phyloP scores from a whole-genome alignment of 1,140 invertebrate genomes.

The Drosophila pallidifrons region DNA sequence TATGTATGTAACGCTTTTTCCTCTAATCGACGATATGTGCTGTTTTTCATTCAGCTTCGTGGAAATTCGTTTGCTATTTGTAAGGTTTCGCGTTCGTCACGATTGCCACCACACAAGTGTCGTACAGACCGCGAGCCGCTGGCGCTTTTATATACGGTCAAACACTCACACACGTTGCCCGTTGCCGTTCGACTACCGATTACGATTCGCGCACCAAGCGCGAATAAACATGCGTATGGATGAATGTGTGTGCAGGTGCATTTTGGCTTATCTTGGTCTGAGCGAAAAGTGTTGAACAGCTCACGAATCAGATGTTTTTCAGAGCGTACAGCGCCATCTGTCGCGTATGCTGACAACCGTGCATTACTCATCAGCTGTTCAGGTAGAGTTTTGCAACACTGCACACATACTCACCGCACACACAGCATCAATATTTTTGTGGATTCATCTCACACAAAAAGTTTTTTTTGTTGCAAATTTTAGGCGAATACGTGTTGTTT shows the following conservation, averaged over 20 bases:
- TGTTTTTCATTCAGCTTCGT: slow-evolving; percentile 26
- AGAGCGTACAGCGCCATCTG: neutral
- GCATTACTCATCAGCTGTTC: slow-evolving; percentile 32
- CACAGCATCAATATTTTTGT: slow-evolving; percentile 41
- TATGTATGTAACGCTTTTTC: slow-evolving; percentile 1
- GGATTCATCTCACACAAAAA: neutral
- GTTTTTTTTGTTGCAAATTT: too few species aligned
- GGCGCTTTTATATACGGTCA: slow-evolving; percentile 43
- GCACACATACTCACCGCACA: neutral
- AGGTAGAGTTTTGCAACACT: slow-evolving; percentile 23
- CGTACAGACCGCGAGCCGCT: slow-evolving; percentile 18
- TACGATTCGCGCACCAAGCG: slow-evolving; percentile 6
- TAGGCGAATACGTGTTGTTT: neutral
- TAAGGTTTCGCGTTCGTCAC: slow-evolving; percentile 46
- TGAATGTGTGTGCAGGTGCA: slow-evolving; percentile 27
- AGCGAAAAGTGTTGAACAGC: slow-evolving; percentile 32
- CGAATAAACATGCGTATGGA: neutral
- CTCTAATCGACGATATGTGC: neutral
- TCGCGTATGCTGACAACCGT: neutral
- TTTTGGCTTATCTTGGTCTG: slow-evolving; percentile 20
- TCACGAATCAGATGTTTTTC: slow-evolving; percentile 27
- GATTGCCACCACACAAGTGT: slow-evolving; percentile 40
- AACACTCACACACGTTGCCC: slow-evolving; percentile 22
- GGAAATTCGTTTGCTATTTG: slow-evolving; percentile 18
- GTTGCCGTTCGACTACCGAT: slow-evolving; percentile 28